Evolutionary conservation across 2,888 invertebrate genomes (phyloP).

Genomic region (Synergus umbraculus): DNA sequence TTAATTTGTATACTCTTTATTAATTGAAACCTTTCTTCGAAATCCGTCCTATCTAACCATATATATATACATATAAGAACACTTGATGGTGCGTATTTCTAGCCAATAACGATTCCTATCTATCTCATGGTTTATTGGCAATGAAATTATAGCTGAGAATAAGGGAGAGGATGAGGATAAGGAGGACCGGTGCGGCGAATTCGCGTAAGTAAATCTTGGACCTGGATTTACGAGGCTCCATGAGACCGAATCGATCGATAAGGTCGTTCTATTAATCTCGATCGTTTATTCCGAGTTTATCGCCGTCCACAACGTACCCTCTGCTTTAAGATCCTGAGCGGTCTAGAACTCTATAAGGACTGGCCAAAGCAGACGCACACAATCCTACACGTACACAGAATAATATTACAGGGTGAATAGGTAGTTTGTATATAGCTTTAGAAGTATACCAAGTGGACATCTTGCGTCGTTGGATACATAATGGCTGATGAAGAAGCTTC

Average conservation of each 20-base stretch:
- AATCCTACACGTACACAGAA: neutral
- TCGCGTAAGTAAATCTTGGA: constrained; percentile 42
- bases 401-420: neutral
- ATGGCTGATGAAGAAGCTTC: constrained; percentile 24
- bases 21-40: too few relatives aligned
- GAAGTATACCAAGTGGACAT: constrained; percentile 27
- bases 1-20: too few relatives aligned
- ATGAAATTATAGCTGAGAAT: constrained; percentile 35
- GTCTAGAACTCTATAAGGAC: neutral
- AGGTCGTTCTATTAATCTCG: constrained; percentile 60
- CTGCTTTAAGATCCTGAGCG: constrained; percentile 32
- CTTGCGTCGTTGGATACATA: constrained; percentile 15
- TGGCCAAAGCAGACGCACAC: neutral
- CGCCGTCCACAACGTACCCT: constrained; percentile 43
- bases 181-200: constrained; percentile 21
- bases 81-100: neutral
- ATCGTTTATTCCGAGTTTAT: constrained; percentile 60
- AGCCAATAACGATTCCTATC: constrained; percentile 32
- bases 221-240: constrained; percentile 38
- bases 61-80: too few relatives aligned
- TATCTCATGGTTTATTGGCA: constrained; percentile 36
- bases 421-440: constrained; percentile 26
- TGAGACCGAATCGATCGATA: constrained; percentile 33
- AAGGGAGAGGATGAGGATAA: constrained; percentile 19
- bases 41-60: too few relatives aligned